phyloP scores from a whole-genome alignment of 2,888 invertebrate genomes.

The Diarsia rubi region DNA sequence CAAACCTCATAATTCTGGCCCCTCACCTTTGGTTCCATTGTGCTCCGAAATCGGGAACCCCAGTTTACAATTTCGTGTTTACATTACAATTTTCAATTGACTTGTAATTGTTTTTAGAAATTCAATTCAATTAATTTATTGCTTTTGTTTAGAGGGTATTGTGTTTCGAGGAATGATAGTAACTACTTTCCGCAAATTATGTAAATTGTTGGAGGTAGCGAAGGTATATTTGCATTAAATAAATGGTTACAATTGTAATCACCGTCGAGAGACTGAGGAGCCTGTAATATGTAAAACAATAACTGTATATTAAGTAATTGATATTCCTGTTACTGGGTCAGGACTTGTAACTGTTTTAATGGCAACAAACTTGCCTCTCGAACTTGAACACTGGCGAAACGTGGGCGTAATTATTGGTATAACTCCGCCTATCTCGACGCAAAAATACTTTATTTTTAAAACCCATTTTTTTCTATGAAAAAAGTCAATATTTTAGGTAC shows the following conservation, averaged over 20 bases:
- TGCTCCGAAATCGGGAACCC: slow-evolving; percentile 63
- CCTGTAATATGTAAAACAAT: background rate
- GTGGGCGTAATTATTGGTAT: background rate
- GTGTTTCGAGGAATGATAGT: slow-evolving; percentile 47
- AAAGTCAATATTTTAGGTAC: too few relatives aligned
- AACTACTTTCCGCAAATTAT: slow-evolving; percentile 52
- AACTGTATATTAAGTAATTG: background rate
- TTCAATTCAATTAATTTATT: slow-evolving; percentile 64
- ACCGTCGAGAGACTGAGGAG: background rate
- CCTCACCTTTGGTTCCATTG: slow-evolving; percentile 80
- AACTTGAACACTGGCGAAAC: background rate
- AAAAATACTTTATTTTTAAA: too few relatives aligned
- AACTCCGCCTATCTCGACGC: background rate
- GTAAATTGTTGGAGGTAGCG: slow-evolving; percentile 43
- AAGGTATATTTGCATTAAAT: slow-evolving; percentile 49
- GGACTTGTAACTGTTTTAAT: background rate
- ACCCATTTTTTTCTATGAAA: too few relatives aligned
- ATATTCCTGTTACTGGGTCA: background rate
- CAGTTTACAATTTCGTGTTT: slow-evolving; percentile 65
- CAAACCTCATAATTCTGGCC: slow-evolving; percentile 84
- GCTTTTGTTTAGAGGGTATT: slow-evolving; percentile 47
- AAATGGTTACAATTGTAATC: slow-evolving; percentile 40
- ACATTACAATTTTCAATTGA: slow-evolving; percentile 59
- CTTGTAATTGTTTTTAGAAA: slow-evolving; percentile 64
- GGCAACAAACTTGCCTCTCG: background rate